These are phyloP conservation scores for Phoxinus dragarum DNA, from an alignment of 2,797 vertebrate genomes.

Conservation along the genomic window DNA sequence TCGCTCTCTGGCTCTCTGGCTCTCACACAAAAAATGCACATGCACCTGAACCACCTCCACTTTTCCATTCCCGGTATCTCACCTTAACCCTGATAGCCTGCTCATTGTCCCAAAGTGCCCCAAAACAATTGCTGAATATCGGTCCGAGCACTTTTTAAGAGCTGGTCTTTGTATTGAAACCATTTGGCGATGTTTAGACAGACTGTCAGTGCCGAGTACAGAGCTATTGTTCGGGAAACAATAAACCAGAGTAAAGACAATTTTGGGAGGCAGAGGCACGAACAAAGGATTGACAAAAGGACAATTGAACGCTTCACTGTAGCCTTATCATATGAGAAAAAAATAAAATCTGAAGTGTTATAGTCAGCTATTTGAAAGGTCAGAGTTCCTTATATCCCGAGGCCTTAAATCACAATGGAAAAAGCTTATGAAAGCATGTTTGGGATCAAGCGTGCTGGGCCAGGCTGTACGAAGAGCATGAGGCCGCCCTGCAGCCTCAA, in stretches of 20 bases:
- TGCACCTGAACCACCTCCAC: slow-evolving; percentile 32
- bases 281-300: slow-evolving; percentile 42
- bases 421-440: slow-evolving; percentile 78
- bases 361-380: slow-evolving; percentile 78
- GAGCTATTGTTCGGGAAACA: slow-evolving; percentile 50
- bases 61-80: slow-evolving; percentile 46
- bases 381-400: slow-evolving; percentile 72
- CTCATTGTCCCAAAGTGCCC: slow-evolving; percentile 36
- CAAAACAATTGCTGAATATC: slow-evolving; percentile 43
- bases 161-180: slow-evolving; percentile 33
- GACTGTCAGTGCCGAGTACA: slow-evolving; percentile 25
- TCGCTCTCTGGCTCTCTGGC: background rate
- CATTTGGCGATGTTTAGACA: slow-evolving; percentile 37
- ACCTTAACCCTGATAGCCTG: slow-evolving; percentile 51
- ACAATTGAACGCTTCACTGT: slow-evolving; percentile 60
- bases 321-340: slow-evolving; percentile 67
- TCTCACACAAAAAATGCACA: background rate
- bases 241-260: slow-evolving; percentile 44
- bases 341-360: slow-evolving; percentile 73
- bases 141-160: slow-evolving; percentile 33
- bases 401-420: slow-evolving; percentile 76
- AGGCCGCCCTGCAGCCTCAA: slow-evolving; percentile 11
- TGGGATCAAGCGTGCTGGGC: slow-evolving; percentile 55
- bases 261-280: slow-evolving; percentile 21
- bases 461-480: slow-evolving; percentile 5